Evolutionary conservation across 2,797 vertebrate species (phyloP), one percentile per base, ranked within the genome.

Genomic region (Moxostoma hubbsi): DNA sequence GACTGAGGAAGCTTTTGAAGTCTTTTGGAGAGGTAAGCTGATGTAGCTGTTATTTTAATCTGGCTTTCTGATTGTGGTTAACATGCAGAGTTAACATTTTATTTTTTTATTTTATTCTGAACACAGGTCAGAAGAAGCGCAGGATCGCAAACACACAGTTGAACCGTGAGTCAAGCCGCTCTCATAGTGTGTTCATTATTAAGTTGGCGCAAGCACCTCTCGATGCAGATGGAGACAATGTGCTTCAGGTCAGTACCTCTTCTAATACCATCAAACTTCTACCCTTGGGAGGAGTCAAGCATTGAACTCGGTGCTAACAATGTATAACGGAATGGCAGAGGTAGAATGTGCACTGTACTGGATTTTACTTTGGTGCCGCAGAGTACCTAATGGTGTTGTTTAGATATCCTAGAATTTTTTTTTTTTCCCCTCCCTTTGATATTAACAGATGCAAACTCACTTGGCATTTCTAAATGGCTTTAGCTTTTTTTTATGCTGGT

Each of bases 91-190:
- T 70, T 67, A 16, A 36, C 36, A 36, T 36, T 57, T 2, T 24
- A 24, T 61, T 13, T 1, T 62, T 36, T 71, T 61, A 11, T 1
- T 62, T 36, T 71, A 1, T 71, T 71, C 2, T 86, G 6, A 58
- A 80, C 16, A 9, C 79, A 99, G 98, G 98, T 81, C 98, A 99
- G 83, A 99, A 99, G 88, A 98, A 93, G 89, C 94, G 98, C 73
- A 95, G 96, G 54, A 96, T 98, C 61, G 97, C 98, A 0, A 96
- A 99, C 89, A 99, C 98, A 0, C 94, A 96, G 79, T 89, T 99
- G 84, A 99, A 99, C 83, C 91, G 94, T 0, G 98, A 99, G 86
- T 99, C 98, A 11, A 99, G 98, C 78, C 96, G 97, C 75, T 99
- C 98, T 1, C 98, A 99, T 82, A 96, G 97, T 0, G 97, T 99